Evolutionary conservation across 2,797 vertebrate genomes (phyloP).

Genomic region (Mormyrus proboscirostris): DNA sequence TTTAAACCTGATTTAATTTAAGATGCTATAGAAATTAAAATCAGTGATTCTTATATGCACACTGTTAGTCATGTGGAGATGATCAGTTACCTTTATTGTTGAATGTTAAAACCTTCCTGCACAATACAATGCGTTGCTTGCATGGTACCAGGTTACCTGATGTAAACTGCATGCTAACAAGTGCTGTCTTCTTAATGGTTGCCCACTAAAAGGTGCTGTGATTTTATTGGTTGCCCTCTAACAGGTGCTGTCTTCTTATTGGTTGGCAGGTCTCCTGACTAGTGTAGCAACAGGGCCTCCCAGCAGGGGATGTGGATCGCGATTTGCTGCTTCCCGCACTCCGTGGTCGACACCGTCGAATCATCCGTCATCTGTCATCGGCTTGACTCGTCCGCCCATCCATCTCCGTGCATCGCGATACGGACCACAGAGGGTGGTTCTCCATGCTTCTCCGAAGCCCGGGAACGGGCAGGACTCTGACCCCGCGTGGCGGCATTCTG

Average conservation of each 20-base stretch:
- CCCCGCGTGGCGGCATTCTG: slow-evolving; percentile 23
- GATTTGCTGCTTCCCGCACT: slow-evolving; percentile 55
- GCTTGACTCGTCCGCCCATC: slow-evolving; percentile 38
- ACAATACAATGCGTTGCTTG: slow-evolving; percentile 1
- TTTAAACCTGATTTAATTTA: not conserved
- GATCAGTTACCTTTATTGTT: not conserved
- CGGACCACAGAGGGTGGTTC: not conserved
- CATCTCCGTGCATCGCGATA: slow-evolving; percentile 53
- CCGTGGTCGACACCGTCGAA: slow-evolving; percentile 59
- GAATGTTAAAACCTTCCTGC: not conserved
- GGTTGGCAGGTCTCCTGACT: slow-evolving; percentile 87
- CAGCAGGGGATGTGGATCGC: slow-evolving; percentile 53
- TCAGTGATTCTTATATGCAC: not conserved
- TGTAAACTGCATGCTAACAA: slow-evolving; percentile 40
- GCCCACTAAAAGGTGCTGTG: slow-evolving; percentile 3
- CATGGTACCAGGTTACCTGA: not conserved
- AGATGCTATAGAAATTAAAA: not conserved
- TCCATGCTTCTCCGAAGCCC: not conserved
- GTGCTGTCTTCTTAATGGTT: slow-evolving; percentile 25
- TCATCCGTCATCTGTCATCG: slow-evolving; percentile 50
- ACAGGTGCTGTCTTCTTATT: slow-evolving; percentile 22
- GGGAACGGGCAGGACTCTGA: slow-evolving; percentile 21
- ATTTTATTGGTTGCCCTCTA: slow-evolving; percentile 29
- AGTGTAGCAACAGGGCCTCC: slow-evolving; percentile 60
- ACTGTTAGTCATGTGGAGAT: not conserved